Conservation (phyloP, 2,888 invertebrate species). For the Amphimallon solstitiale region DNA sequence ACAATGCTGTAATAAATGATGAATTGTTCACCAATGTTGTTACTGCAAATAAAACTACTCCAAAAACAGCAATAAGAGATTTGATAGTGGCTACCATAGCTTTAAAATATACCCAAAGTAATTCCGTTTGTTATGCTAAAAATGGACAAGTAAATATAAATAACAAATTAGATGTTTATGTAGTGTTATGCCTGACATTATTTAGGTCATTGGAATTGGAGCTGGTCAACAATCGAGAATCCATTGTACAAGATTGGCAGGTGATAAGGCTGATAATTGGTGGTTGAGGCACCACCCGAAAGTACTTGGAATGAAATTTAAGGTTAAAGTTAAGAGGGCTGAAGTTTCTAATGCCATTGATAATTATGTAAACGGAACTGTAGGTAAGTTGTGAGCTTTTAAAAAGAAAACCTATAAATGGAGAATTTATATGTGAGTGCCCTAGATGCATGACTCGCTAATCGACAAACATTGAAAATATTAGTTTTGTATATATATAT, state of each 20-base stretch:
- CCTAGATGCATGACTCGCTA: no score
- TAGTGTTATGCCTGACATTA: slow-evolving; percentile 66
- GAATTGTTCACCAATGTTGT: slow-evolving; percentile 85
- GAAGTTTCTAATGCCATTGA: slow-evolving; percentile 96
- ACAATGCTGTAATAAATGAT: slow-evolving; percentile 84
- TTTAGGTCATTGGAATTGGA: slow-evolving; percentile 83
- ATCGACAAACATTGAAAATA: no score
- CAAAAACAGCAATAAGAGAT: slow-evolving; percentile 84
- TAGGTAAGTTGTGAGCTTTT: slow-evolving; percentile 70
- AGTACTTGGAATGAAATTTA: slow-evolving; percentile 85
- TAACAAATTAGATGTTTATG: neutral
- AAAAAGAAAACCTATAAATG: no score
- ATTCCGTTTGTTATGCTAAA: slow-evolving; percentile 96
- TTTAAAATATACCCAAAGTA: slow-evolving; percentile 97
- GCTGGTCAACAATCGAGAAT: slow-evolving; percentile 99
- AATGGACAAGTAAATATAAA: slow-evolving; percentile 78
- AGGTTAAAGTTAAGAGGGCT: slow-evolving; percentile 85
- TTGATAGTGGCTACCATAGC: slow-evolving; percentile 95
- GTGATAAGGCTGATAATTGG: slow-evolving; percentile 98
- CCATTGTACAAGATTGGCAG: slow-evolving; percentile 97
- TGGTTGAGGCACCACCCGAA: slow-evolving; percentile 95
- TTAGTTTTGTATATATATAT: neutral
- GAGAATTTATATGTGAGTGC: neutral
- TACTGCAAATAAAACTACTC: slow-evolving; percentile 73
- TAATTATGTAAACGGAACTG: slow-evolving; percentile 91